Conservation (phyloP, 2,797 vertebrate genomes). For the Ptychadena robeensis region DNA sequence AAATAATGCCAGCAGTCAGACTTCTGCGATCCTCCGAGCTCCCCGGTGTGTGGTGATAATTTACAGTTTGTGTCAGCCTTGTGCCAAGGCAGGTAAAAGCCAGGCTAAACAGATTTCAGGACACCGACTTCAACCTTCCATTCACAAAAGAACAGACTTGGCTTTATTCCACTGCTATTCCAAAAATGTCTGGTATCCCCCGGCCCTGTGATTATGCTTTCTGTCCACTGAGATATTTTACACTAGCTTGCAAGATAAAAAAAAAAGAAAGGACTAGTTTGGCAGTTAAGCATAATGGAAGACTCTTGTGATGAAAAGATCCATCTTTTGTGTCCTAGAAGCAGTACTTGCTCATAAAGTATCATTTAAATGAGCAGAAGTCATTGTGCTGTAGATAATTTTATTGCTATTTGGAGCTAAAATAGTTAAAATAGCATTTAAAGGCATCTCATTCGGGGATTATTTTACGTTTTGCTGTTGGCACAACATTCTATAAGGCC, state of each 20-base stretch:
- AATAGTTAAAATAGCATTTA: conserved; percentile 50
- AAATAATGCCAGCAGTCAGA: conserved; percentile 28
- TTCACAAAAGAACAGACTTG: conserved; percentile 38
- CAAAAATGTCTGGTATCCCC: conserved; percentile 58
- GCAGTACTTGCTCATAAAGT: background rate
- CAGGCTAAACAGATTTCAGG: conserved; percentile 36
- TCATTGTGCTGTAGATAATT: conserved; percentile 13
- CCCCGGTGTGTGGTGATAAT: conserved; percentile 34
- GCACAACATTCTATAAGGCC: conserved; percentile 50
- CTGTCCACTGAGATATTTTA: conserved; percentile 43
- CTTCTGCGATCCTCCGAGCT: conserved; percentile 16
- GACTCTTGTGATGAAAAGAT: background rate
- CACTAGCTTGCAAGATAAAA: conserved; percentile 41
- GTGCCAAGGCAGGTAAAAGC: conserved; percentile 53
- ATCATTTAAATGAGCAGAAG: background rate
- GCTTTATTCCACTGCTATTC: conserved; percentile 58
- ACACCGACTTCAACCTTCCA: conserved; percentile 37
- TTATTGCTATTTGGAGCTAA: conserved; percentile 10
- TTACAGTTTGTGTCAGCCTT: conserved; percentile 46
- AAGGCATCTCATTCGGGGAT: conserved; percentile 43
- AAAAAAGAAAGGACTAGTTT: conserved; percentile 26
- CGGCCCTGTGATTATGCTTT: conserved; percentile 47
- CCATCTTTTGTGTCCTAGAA: conserved; percentile 1
- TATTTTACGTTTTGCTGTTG: conserved; percentile 40
- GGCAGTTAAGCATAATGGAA: conserved; percentile 21